Conservation (phyloP, 2,113 vertebrate genomes). For the Chitala chitala region DNA sequence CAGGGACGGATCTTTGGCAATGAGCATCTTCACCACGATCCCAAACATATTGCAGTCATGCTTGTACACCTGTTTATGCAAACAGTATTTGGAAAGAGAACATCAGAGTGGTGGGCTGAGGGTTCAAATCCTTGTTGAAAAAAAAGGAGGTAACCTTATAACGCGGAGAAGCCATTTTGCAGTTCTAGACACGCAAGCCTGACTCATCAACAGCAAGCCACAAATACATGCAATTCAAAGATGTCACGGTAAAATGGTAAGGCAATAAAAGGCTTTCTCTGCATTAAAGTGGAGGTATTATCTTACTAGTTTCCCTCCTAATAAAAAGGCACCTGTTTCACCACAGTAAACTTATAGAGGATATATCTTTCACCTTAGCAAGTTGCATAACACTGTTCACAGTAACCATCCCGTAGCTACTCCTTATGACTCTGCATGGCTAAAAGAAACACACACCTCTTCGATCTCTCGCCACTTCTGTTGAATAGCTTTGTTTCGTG, state of each 20-base stretch:
- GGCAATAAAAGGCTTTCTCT: too few relatives aligned
- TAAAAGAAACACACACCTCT: constrained; percentile 41
- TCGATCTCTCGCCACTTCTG: constrained; percentile 62
- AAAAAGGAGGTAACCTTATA: background rate
- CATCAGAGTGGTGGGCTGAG: background rate
- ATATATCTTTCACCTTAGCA: too few relatives aligned
- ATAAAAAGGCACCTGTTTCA: too few relatives aligned
- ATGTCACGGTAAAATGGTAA: too few relatives aligned
- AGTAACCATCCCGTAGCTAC: too few relatives aligned
- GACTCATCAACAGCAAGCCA: too few relatives aligned
- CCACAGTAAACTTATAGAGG: too few relatives aligned
- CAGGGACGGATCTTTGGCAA: constrained; percentile 58
- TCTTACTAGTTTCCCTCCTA: too few relatives aligned
- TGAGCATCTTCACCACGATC: constrained; percentile 64
- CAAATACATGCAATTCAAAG: background rate
- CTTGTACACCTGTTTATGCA: constrained; percentile 53
- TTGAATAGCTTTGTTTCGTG: constrained; percentile 59
- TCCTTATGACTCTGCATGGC: constrained; percentile 9
- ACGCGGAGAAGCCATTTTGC: background rate
- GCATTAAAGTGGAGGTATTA: too few relatives aligned
- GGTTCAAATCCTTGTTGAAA: background rate
- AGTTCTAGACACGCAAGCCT: background rate
- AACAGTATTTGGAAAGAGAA: background rate
- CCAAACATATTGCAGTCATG: constrained; percentile 63
- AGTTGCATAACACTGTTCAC: too few relatives aligned